phyloP scores from a whole-genome alignment of 1,140 invertebrate genomes.

The Tetramorium alpestre region DNA sequence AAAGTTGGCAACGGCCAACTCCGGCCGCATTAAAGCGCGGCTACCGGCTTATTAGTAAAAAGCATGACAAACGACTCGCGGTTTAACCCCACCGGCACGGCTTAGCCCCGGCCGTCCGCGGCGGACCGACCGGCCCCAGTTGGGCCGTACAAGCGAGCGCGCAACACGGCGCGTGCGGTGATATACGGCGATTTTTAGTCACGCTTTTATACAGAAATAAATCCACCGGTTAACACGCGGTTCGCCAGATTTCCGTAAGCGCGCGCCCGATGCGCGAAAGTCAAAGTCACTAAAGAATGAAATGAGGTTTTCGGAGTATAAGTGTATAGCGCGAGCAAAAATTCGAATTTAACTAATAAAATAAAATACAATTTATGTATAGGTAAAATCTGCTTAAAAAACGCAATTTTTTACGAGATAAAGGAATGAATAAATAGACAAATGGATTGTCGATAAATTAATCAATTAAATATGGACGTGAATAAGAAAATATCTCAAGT shows the following conservation, averaged over 20 bases:
- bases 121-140: constrained; percentile 77
- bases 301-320: background rate
- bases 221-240: constrained; percentile 76
- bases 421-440: background rate
- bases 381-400: background rate
- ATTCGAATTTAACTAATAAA: background rate
- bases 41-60: constrained; percentile 80
- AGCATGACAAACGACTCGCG: constrained; percentile 80
- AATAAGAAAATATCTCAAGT: background rate
- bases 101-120: constrained; percentile 66
- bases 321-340: background rate
- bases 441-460: background rate
- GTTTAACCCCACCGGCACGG: constrained; percentile 72
- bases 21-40: constrained; percentile 69
- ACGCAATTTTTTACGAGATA: background rate
- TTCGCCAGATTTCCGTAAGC: constrained; percentile 75
- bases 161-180: constrained; percentile 73
- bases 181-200: constrained; percentile 81
- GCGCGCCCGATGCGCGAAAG: constrained; percentile 13
- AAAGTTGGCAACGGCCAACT: constrained; percentile 55
- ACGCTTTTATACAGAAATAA: constrained; percentile 81
- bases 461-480: background rate
- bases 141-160: constrained; percentile 73
- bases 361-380: background rate
- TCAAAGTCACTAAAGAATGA: background rate